Conservation (phyloP, 2,113 vertebrate genomes). For the Cinclus cinclus region DNA sequence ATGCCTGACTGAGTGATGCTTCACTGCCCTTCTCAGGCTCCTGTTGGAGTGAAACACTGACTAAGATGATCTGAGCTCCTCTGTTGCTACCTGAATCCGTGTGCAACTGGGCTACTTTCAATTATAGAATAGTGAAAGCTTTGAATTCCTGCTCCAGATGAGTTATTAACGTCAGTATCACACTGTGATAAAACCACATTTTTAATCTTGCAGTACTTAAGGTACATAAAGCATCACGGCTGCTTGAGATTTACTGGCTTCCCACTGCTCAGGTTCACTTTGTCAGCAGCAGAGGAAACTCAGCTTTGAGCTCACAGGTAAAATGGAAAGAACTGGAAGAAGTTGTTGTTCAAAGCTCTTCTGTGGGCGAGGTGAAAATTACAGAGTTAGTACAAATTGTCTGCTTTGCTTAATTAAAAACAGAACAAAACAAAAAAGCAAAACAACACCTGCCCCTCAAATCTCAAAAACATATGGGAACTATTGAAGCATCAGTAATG, state of each 20-base stretch:
- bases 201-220: constrained; percentile 69
- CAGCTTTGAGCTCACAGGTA: neutral
- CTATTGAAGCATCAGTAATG: neutral
- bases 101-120: constrained; percentile 63
- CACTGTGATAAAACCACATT: constrained; percentile 68
- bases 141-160: constrained; percentile 58
- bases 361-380: neutral
- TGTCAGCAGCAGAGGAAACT: constrained; percentile 35
- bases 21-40: neutral
- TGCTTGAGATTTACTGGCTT: constrained; percentile 43
- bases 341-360: constrained; percentile 2
- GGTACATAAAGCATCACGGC: constrained; percentile 39
- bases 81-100: neutral
- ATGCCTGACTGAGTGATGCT: neutral
- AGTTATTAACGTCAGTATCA: constrained; percentile 66
- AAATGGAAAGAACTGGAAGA: neutral
- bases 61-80: constrained; percentile 51
- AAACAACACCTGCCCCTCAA: neutral
- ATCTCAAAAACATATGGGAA: neutral
- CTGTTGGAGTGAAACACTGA: constrained; percentile 34
- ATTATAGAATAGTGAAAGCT: constrained; percentile 66
- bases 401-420: neutral
- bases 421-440: neutral
- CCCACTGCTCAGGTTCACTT: constrained; percentile 38
- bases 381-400: neutral